These are phyloP conservation scores for Charadrius vociferus DNA, from an alignment of 2,113 vertebrate species.

Conservation along the genomic window DNA sequence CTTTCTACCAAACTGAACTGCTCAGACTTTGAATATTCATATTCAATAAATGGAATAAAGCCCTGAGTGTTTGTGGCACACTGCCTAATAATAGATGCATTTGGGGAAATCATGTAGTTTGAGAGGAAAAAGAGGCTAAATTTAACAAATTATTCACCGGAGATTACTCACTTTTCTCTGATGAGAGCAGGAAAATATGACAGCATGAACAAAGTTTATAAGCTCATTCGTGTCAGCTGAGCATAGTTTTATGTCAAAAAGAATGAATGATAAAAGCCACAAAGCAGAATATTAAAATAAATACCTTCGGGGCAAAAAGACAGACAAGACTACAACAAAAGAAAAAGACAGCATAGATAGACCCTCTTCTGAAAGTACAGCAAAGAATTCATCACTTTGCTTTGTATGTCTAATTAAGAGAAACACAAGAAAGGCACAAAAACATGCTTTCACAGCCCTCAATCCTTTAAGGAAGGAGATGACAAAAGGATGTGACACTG, in stretches of 20 bases:
- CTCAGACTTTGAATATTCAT: slow-evolving; percentile 37
- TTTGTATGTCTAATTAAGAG: background rate
- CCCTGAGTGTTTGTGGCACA: background rate
- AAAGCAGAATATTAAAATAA: slow-evolving; percentile 56
- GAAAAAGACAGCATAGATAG: background rate
- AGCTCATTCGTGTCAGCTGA: slow-evolving; percentile 26
- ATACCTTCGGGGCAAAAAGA: slow-evolving; percentile 6
- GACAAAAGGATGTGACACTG: background rate
- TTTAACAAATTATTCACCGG: slow-evolving; percentile 51
- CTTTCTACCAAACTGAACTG: background rate
- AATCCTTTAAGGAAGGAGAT: background rate
- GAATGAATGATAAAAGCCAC: slow-evolving; percentile 52
- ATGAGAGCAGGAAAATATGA: slow-evolving; percentile 42
- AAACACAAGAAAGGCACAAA: background rate
- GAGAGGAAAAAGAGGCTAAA: slow-evolving; percentile 39
- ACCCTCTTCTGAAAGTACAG: background rate
- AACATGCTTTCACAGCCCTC: background rate
- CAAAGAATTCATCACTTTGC: background rate
- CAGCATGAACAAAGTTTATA: slow-evolving; percentile 52
- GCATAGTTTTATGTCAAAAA: slow-evolving; percentile 44
- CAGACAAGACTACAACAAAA: slow-evolving; percentile 11
- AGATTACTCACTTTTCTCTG: slow-evolving; percentile 52
- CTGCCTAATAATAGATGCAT: slow-evolving; percentile 34
- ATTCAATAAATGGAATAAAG: slow-evolving; percentile 1
- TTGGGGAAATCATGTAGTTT: slow-evolving; percentile 10